Evolutionary conservation across 2,113 vertebrate genomes (phyloP).

Genomic region (Rhegmatorhina hoffmannsi): DNA sequence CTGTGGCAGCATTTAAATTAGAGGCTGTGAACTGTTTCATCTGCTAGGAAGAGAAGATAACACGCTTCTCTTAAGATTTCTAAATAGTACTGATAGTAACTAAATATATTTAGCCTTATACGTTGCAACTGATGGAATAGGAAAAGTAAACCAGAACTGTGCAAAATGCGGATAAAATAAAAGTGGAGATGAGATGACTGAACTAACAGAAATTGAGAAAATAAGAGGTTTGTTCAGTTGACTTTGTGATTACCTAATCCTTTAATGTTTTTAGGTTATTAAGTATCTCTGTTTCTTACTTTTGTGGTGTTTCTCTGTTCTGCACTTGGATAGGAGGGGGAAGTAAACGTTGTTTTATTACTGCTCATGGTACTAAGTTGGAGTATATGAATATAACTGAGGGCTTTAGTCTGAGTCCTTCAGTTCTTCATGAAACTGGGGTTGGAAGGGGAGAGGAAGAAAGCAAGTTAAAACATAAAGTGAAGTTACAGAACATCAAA

Average conservation of each 20-base stretch:
- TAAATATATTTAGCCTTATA: not conserved
- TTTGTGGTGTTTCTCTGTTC: not conserved
- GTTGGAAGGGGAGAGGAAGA: not conserved
- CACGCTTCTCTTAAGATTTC: not conserved
- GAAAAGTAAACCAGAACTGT: not conserved
- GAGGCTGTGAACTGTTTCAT: fast-evolving
- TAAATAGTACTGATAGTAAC: not conserved
- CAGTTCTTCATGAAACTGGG: not conserved
- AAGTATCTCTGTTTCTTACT: not conserved
- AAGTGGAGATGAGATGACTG: not conserved
- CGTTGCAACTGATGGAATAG: fast-evolving
- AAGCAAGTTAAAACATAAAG: not conserved
- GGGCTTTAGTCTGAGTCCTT: not conserved
- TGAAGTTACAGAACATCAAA: not conserved
- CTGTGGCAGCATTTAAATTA: not conserved
- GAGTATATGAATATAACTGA: not conserved
- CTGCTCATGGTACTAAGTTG: not conserved
- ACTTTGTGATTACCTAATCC: not conserved
- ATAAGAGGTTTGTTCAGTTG: conserved; percentile 11
- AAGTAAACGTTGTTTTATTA: not conserved
- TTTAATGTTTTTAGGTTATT: not conserved
- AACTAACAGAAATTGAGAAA: not conserved
- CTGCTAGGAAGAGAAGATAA: not conserved
- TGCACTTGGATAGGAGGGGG: not conserved
- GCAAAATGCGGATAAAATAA: not conserved